A percentile compares a stretch with the other conserved stretches of the same genome.
Conservation (phyloP, 2,888 invertebrate species). For the Deladenus siricidicola region DNA sequence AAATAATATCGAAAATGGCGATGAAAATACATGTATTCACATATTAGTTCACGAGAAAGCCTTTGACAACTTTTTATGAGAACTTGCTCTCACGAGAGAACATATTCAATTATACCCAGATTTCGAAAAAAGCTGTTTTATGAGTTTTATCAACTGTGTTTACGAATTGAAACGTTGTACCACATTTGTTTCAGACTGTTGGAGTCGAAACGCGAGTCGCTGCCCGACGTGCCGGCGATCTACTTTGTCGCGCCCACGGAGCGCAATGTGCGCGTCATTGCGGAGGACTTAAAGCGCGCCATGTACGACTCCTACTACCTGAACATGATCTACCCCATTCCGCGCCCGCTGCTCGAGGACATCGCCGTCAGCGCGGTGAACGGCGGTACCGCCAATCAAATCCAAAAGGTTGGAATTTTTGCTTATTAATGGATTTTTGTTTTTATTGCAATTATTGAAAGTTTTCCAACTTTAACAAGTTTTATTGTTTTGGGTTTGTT, state of each 20-base stretch:
- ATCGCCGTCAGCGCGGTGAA: constrained; percentile 84
- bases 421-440: constrained; percentile 90
- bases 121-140: no score
- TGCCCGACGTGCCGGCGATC: constrained; percentile 95
- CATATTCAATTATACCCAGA: no score
- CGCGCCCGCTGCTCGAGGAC: constrained; percentile 76
- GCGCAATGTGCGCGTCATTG: constrained; percentile 86
- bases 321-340: constrained; percentile 81
- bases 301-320: constrained; percentile 88
- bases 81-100: no score
- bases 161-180: neutral
- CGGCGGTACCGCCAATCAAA: constrained; percentile 71
- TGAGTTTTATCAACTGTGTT: no score
- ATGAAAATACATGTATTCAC: neutral
- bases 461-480: neutral
- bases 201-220: constrained; percentile 61
- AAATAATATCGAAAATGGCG: no score
- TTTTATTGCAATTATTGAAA: neutral
- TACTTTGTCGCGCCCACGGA: constrained; percentile 94
- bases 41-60: no score
- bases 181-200: constrained; percentile 40
- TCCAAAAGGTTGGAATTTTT: constrained; percentile 66
- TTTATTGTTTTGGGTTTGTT: no score
- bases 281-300: constrained; percentile 64
- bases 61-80: no score